These are phyloP conservation scores for Chorisops tibialis DNA, from an alignment of 2,888 invertebrate genomes.

Conservation along the genomic window DNA sequence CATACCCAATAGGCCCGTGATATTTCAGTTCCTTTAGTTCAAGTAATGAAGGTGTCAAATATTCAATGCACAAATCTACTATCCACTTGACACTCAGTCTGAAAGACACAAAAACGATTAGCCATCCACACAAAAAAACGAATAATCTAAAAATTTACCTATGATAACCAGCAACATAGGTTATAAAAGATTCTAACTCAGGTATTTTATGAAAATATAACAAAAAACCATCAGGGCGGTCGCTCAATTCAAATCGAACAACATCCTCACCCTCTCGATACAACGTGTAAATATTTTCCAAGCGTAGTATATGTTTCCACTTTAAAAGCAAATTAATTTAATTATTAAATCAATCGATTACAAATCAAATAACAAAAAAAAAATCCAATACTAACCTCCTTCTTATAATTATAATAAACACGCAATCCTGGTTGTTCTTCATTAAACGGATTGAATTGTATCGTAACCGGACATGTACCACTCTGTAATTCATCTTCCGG, in stretches of 20 bases:
- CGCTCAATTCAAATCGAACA: slow-evolving; percentile 66
- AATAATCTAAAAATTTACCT: slow-evolving; percentile 50
- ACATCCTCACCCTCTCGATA: slow-evolving; percentile 69
- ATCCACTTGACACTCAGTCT: slow-evolving; percentile 85
- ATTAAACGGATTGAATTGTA: slow-evolving; percentile 65
- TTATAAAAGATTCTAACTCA: slow-evolving; percentile 72
- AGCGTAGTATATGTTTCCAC: slow-evolving; percentile 73
- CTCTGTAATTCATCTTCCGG: slow-evolving; percentile 62
- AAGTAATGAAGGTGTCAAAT: slow-evolving; percentile 74
- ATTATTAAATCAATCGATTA: background rate
- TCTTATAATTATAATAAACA: slow-evolving; percentile 60
- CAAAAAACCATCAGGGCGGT: slow-evolving; percentile 51
- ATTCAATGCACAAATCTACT: slow-evolving; percentile 80
- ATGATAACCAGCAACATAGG: slow-evolving; percentile 82
- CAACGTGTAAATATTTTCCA: slow-evolving; percentile 80
- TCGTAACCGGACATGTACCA: slow-evolving; percentile 63
- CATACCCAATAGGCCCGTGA: slow-evolving; percentile 87
- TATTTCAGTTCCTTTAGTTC: slow-evolving; percentile 71
- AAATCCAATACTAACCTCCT: slow-evolving; percentile 54
- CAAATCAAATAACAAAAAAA: background rate
- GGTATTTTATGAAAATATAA: slow-evolving; percentile 43
- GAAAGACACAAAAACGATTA: slow-evolving; percentile 29
- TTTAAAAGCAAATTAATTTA: slow-evolving; percentile 42
- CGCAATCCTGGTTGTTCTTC: slow-evolving; percentile 65
- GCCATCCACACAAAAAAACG: background rate